Evolutionary conservation across 2,888 invertebrate genomes (phyloP), one percentile per base, ranked within the genome.

Genomic region (Apeira syringaria): DNA sequence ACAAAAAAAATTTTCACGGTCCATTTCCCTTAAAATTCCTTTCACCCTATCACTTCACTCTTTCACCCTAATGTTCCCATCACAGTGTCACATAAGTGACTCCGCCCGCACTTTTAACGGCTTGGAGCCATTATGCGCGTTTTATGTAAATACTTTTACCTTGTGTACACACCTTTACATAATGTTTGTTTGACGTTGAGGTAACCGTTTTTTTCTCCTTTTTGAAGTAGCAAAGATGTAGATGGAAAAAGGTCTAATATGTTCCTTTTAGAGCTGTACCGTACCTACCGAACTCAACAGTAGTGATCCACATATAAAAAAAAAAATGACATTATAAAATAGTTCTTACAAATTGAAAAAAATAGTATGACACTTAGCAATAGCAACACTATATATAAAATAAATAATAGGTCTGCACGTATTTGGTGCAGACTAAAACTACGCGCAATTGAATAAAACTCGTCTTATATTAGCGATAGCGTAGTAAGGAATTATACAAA

Each of bases 121-220:
- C 67, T 64, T 70, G 59, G 63, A 65, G 63, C 69, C 72, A 74
- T 78, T 73, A 74, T 62, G 55, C 48, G 50, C 50, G 67, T 64
- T 57, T 74, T 74, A 77, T 68, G 75, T 67, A 73, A 80, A 80
- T 79, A 74, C 73, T 69, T 75, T 76, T 63, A 72, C 64, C 67
- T 58, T 67, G 52, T 68, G 59, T 66, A 69, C 65, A 64, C 63
- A 65, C 53, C 59, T 65, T 64, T 59, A 62, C 58, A 61, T 66
- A 65, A 64, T 67, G 61, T 61, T 59, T 63, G 58, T 60, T 47
- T 48, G 56, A 56, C 56, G 52, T 45, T 10, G 32, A 9, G 29
- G 37, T 38, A 38, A 29, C 39, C 8, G 8, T 24, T 24, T 45
- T 47, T 37, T 39, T 32, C 24, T 39, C 38, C 29, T 32, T 29